phyloP scores from a whole-genome alignment of 2,888 invertebrate genomes.

The Andricus curvator region DNA sequence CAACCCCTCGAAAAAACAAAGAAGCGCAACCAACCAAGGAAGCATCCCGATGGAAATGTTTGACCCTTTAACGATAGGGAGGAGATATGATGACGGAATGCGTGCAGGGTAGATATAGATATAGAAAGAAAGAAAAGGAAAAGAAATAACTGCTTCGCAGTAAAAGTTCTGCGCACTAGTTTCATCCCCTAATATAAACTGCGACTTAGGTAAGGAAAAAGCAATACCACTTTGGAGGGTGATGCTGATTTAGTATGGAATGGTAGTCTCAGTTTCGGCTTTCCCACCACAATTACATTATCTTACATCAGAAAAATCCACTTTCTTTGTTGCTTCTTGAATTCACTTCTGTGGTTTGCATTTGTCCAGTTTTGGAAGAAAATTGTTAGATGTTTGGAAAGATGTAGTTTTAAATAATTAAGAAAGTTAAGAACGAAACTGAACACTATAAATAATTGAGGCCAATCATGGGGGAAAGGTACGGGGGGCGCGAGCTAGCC shows the following conservation, averaged over 20 bases:
- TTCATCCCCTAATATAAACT: slow-evolving; percentile 15
- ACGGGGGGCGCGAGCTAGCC: not conserved
- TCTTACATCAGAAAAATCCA: not conserved
- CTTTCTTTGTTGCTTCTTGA: not conserved
- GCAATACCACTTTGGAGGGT: not conserved
- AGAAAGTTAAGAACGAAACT: no score
- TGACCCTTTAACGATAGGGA: slow-evolving; percentile 39
- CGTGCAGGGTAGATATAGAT: slow-evolving; percentile 2
- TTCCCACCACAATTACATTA: slow-evolving; percentile 2
- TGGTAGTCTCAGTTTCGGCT: not conserved
- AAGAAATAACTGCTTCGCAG: slow-evolving; percentile 1
- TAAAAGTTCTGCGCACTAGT: slow-evolving; percentile 22
- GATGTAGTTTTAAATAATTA: no score
- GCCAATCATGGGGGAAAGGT: no score
- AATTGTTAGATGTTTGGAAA: no score
- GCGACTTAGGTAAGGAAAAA: slow-evolving; percentile 19
- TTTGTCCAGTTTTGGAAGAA: no score
- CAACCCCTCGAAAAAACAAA: slow-evolving; percentile 33
- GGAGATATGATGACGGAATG: slow-evolving; percentile 34
- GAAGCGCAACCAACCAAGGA: slow-evolving; percentile 14
- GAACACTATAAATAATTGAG: no score
- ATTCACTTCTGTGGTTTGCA: not conserved
- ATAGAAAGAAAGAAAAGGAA: not conserved
- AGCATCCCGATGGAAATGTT: slow-evolving; percentile 25
- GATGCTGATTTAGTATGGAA: slow-evolving; percentile 24